Percentiles rank a stretch among this genome's conserved stretches.
These are phyloP conservation scores for Lytechinus variegatus DNA, from an alignment of 35 echinoderm and acorn worm species.

Conservation along the genomic window DNA sequence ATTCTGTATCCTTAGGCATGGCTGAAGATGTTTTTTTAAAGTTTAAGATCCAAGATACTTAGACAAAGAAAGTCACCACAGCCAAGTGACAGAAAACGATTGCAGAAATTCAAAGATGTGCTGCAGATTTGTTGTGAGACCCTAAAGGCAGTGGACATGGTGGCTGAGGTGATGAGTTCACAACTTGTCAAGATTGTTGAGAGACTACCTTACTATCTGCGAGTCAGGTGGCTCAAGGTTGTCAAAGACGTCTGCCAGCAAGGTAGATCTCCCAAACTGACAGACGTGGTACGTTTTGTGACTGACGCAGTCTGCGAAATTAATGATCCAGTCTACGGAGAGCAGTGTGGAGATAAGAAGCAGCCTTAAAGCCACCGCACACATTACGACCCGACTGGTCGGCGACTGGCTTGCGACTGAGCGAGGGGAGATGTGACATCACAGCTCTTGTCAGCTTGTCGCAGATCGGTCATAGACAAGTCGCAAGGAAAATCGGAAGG, in stretches of 20 bases:
- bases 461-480: too few species aligned
- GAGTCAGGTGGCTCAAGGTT: background rate
- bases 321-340: slow-evolving; percentile 20
- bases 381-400: too few species aligned
- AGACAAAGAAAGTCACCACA: background rate
- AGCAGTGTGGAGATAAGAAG: background rate
- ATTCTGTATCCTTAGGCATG: too few species aligned
- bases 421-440: too few species aligned
- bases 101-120: background rate
- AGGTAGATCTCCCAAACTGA: background rate
- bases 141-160: background rate
- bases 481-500: too few species aligned
- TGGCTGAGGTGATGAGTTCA: background rate
- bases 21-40: background rate
- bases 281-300: background rate
- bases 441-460: too few species aligned
- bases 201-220: background rate
- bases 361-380: too few species aligned
- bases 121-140: background rate
- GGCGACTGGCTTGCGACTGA: too few species aligned
- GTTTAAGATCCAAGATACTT: background rate
- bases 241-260: background rate
- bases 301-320: background rate
- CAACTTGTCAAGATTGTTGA: background rate
- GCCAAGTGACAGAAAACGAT: background rate